Evolutionary conservation across 2,797 vertebrate genomes (phyloP).

Genomic region (Propithecus perrieri): DNA sequence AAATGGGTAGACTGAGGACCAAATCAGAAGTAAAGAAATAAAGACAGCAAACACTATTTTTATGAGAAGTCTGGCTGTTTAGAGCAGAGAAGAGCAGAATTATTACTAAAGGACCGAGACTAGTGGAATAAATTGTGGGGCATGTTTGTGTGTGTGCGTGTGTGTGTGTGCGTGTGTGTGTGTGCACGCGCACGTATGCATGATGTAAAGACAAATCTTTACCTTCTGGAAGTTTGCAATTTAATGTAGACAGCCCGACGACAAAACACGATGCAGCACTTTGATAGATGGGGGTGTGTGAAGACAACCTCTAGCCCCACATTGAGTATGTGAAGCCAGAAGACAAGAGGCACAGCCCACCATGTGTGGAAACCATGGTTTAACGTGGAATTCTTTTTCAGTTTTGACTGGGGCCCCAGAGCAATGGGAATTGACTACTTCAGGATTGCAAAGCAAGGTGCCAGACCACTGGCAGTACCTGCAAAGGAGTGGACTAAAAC

Average conservation of each 20-base stretch:
- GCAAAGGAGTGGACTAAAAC: background rate
- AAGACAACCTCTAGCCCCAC: rapidly evolving
- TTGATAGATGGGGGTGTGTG: background rate
- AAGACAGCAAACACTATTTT: background rate
- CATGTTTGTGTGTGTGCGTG: too few species aligned
- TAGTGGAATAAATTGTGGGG: background rate
- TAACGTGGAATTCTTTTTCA: background rate
- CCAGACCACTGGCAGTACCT: background rate
- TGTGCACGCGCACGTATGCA: background rate
- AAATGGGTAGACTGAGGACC: background rate
- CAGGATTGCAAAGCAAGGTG: background rate
- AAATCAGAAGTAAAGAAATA: background rate
- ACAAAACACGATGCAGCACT: background rate
- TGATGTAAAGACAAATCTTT: background rate
- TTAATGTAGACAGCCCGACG: background rate
- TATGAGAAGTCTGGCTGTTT: background rate
- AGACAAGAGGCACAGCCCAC: background rate
- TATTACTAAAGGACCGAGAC: background rate
- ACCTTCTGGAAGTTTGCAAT: background rate
- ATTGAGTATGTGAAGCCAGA: background rate
- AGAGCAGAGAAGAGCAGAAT: background rate
- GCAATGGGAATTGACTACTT: background rate
- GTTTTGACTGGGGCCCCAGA: background rate
- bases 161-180: too few species aligned
- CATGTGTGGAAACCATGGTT: background rate